Evolutionary conservation across 2,888 invertebrate species (phyloP), one percentile per base, ranked within the genome.

Genomic region (Nomada ferruginata): DNA sequence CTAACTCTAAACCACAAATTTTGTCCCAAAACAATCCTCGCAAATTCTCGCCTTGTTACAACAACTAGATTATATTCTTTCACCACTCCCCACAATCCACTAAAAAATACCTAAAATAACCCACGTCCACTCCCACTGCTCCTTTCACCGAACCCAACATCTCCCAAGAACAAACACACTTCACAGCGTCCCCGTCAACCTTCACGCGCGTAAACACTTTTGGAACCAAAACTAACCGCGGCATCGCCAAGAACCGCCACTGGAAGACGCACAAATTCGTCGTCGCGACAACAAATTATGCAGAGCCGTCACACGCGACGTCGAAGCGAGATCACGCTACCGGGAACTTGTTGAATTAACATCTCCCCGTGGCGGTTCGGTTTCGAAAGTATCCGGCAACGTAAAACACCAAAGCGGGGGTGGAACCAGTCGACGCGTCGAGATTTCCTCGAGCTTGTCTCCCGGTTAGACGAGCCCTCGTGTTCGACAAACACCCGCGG

Each of bases 401-500:
- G 52, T 57, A 18, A 71, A 76, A 66, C n/a, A 61, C 68, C 44
- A 44, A 0, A 10, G 13, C 13, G 47, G 15, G 47, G 18, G 20
- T 29, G 9, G 53, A 23, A 18, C 36, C n/a, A 42, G 44, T 26
- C 57, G 53, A 23, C 36, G 23, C 42, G 44, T 26, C 57, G 53
- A 23, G 36, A 53, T 68, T 15, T 26, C 57, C n/a, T 5, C n/a
- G 50, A 26, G 36, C 55, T 68, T 52, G 63, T 74, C 74, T 53
- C 60, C 29, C 9, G 59, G 26, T 68, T 20, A 59, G 53, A 79
- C 42, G 47, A 13, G 42, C 9, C 4, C 74, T 5, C 73, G 68
- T 47, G 59, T 73, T 65, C 44, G 29, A 61, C 76, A 69, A 84
- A 82, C 74, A 82, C 68, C 66, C 75, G 52, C 60, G 55, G 83